Base-by-base conservation (phyloP, 2,888 invertebrate genomes). In the Mythimna vitellina region DNA sequence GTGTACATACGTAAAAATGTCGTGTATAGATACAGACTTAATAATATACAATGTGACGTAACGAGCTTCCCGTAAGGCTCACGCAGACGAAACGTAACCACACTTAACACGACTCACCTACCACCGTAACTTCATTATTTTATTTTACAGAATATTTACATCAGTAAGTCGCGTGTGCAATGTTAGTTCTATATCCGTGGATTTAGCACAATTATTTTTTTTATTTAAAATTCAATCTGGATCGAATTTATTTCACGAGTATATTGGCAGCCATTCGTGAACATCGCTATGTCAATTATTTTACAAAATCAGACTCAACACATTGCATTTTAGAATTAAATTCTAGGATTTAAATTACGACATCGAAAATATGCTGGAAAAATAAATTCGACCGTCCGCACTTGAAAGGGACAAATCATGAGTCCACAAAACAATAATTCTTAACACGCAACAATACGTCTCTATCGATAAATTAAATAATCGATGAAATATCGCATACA, bases 81-180 rank as follows among this genome's bases (percentile, higher is more conserved):
- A 88, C 86, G 80, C 86, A 89, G 87, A 89, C 86, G 86, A 89
- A 89, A 89, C 85, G 87, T 87, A 82, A 87, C 89, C 89, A 91
- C 92, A 91, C 84, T 65, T 92, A 92, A 91, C 90, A 91, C 89
- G 91, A 84, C 88, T 92, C 90, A 89, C 87, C 87, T 91, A 88
- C 81, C 77, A 84, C 86, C 88, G 85, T 87, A 89, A 88, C 42
- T 80, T 79, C 67, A 80, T 78, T 87, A 81, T 90, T 91, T 91
- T 93, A 93, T 90, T 81, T 91, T 95, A 95, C 94, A 95, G 83
- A 91, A 86, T 95, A 95, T 95, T 90, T 94, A 95, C 94, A 95
- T 83, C 85, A 76, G 73, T 81, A 84, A 88, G 82, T 85, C 89
- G 89, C 88, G 84, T 90, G 89, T 89, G 85, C 86, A 88, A 88